These are phyloP conservation scores for Sylvia borin DNA, from an alignment of 2,797 vertebrate genomes.

Conservation along the genomic window DNA sequence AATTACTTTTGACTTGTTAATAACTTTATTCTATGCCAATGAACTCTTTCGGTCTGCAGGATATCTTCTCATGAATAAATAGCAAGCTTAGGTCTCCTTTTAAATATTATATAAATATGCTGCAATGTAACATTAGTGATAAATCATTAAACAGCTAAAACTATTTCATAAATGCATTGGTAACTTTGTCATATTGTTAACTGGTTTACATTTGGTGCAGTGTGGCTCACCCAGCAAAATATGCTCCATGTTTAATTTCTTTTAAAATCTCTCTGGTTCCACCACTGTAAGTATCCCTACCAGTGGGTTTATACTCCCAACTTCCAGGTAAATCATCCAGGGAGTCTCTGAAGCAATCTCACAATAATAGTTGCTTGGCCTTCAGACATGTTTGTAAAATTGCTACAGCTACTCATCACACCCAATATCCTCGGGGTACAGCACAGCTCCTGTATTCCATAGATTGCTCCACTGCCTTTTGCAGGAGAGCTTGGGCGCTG, in stretches of 20 bases:
- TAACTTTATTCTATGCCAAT: background rate
- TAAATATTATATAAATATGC: conserved; percentile 42
- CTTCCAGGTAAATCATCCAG: background rate
- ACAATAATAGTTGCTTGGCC: background rate
- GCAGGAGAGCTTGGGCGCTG: background rate
- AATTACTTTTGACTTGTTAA: conserved; percentile 6
- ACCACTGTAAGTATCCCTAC: background rate
- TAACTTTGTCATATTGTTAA: background rate
- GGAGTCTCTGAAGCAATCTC: background rate
- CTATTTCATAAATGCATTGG: background rate
- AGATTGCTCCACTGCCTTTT: background rate
- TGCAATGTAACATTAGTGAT: background rate
- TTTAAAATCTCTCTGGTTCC: background rate
- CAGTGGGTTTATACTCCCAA: background rate
- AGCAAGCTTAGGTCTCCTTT: conserved; percentile 7
- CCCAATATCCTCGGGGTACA: background rate
- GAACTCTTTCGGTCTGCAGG: background rate
- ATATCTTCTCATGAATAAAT: conserved; percentile 35
- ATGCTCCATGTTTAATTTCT: background rate
- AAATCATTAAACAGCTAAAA: conserved; percentile 28
- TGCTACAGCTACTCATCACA: background rate
- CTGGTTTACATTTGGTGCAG: background rate
- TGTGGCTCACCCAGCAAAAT: background rate
- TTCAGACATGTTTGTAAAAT: background rate
- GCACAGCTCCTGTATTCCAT: background rate